Conservation (phyloP, 53 echinoderm and acorn worm genomes). For the Holothuria scabra region DNA sequence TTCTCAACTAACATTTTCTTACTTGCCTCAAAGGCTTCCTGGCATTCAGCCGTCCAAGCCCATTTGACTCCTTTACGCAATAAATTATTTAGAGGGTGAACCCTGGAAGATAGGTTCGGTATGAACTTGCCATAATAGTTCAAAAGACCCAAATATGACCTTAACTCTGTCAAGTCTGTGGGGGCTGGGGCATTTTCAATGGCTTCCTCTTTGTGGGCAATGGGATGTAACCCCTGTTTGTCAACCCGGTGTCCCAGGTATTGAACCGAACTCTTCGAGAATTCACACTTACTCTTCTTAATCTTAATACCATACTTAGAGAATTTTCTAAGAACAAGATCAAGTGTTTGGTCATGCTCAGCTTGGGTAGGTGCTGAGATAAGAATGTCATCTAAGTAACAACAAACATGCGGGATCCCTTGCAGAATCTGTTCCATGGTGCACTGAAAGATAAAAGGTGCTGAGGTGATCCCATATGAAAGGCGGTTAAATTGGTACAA, state of each 20-base stretch:
- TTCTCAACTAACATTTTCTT: constrained; percentile 53
- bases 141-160: constrained; percentile 29
- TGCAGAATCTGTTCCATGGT: constrained; percentile 24
- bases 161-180: constrained; percentile 11
- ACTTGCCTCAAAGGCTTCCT: constrained; percentile 46
- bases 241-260: constrained; percentile 25
- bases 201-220: neutral
- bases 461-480: neutral
- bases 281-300: constrained; percentile 6
- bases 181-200: constrained; percentile 16
- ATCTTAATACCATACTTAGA: neutral
- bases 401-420: neutral
- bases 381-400: constrained; percentile 8
- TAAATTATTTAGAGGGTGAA: constrained; percentile 59
- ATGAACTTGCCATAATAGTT: constrained; percentile 36
- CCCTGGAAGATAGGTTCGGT: constrained; percentile 22
- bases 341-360: neutral
- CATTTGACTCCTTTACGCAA: constrained; percentile 60
- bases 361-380: neutral
- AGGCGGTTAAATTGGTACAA: constrained; percentile 22
- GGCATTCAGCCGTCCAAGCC: constrained; percentile 52
- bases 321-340: neutral
- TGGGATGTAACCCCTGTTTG: neutral
- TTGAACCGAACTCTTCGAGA: neutral
- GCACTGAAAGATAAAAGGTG: neutral